phyloP scores from a whole-genome alignment of 1,140 invertebrate genomes.

The Cyclina sinensis region DNA sequence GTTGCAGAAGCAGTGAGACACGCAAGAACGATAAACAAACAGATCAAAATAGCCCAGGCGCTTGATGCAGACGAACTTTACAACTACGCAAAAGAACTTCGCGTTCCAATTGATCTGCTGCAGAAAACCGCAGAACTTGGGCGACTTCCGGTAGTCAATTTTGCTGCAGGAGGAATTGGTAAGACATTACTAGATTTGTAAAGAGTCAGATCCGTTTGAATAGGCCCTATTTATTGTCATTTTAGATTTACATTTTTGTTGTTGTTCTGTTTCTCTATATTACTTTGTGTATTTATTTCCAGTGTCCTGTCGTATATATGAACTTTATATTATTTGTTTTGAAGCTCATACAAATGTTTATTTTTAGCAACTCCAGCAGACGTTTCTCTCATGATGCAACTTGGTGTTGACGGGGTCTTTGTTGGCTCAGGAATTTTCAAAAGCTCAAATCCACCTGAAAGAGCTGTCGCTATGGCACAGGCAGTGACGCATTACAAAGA shows the following conservation, averaged over 20 bases:
- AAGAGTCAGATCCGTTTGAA: too few species aligned
- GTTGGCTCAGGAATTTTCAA: conserved; percentile 85
- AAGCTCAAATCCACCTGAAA: conserved; percentile 76
- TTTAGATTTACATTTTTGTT: too few species aligned
- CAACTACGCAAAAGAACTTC: conserved; percentile 81
- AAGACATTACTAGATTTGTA: too few species aligned
- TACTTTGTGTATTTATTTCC: too few species aligned
- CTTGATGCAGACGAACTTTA: conserved; percentile 80
- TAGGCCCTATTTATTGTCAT: too few species aligned
- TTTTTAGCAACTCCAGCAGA: conserved; percentile 83
- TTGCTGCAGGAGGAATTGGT: conserved; percentile 84
- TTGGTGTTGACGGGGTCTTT: conserved; percentile 84
- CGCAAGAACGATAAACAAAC: conserved; percentile 79
- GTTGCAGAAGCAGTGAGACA: conserved; percentile 83
- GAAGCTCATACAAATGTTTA: too few species aligned
- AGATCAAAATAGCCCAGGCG: conserved; percentile 77
- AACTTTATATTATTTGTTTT: too few species aligned
- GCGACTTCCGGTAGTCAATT: conserved; percentile 83
- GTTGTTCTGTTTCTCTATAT: too few species aligned
- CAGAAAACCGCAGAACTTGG: conserved; percentile 81
- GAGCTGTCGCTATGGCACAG: conserved; percentile 83
- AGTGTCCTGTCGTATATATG: too few species aligned
- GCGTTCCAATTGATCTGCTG: conserved; percentile 80
- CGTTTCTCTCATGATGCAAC: conserved; percentile 84
- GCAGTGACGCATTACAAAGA: conserved; percentile 84